Conservation (phyloP, 2,888 invertebrate species). For the Plagodis pulveraria region DNA sequence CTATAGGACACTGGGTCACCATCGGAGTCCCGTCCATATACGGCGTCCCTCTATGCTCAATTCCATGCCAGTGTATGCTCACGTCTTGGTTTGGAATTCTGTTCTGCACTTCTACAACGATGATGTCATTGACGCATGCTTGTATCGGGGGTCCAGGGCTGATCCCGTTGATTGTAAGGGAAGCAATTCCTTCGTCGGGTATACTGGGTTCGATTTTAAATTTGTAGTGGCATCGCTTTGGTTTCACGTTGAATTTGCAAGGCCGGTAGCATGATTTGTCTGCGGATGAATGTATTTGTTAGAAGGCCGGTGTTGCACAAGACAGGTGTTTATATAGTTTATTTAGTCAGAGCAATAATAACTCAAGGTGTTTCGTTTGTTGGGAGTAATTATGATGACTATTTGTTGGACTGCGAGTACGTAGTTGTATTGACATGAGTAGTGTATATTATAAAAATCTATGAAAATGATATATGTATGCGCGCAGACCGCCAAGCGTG, state of each 20-base stretch:
- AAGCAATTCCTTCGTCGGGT: constrained; percentile 58
- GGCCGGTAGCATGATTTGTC: constrained; percentile 75
- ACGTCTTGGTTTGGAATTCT: constrained; percentile 88
- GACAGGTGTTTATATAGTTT: constrained; percentile 15
- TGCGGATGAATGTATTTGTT: constrained; percentile 46
- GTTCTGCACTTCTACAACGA: constrained; percentile 90
- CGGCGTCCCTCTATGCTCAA: constrained; percentile 85
- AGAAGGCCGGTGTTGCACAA: constrained; percentile 31
- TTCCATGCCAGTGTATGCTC: constrained; percentile 92
- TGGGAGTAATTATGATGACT: background rate
- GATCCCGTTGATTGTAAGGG: constrained; percentile 66
- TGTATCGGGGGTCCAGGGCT: constrained; percentile 84
- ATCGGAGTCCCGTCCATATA: constrained; percentile 91
- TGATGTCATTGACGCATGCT: constrained; percentile 89
- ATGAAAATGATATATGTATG: too few species aligned
- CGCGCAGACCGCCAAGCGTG: too few species aligned
- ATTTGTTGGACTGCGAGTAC: too few species aligned
- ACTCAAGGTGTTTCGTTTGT: constrained; percentile 15
- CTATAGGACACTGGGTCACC: constrained; percentile 91
- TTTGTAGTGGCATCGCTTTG: constrained; percentile 68
- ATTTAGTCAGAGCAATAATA: constrained; percentile 1
- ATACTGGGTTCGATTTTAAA: constrained; percentile 69
- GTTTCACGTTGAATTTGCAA: constrained; percentile 81
- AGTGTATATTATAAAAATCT: too few species aligned
- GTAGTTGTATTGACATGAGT: too few species aligned